A percentile compares a stretch with the other conserved stretches of the same genome.
phyloP scores from a whole-genome alignment of 2,888 invertebrate genomes.

The Pyrocoelia pectoralis region DNA sequence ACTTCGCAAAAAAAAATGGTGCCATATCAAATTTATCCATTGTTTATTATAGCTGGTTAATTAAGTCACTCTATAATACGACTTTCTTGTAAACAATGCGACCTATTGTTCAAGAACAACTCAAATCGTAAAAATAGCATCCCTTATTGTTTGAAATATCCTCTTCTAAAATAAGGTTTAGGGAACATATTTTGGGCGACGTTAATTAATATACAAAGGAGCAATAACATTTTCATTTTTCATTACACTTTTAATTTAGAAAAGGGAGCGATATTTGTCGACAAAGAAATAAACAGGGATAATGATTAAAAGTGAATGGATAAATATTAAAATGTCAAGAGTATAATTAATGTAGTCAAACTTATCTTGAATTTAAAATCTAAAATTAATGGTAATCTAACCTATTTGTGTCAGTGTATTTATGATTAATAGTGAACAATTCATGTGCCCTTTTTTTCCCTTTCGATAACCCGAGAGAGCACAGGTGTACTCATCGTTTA shows the following conservation, averaged over 20 bases:
- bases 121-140: too few species aligned
- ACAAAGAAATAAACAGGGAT: constrained; percentile 7
- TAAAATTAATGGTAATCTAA: constrained; percentile 15
- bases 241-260: not conserved
- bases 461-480: not conserved
- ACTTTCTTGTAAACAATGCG: too few species aligned
- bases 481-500: not conserved
- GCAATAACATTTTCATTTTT: constrained; percentile 1
- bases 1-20: too few species aligned
- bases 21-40: too few species aligned
- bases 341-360: constrained; percentile 11
- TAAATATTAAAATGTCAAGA: constrained; percentile 11
- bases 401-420: constrained; percentile 12
- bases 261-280: not conserved
- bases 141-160: not conserved
- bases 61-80: too few species aligned
- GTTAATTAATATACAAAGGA: constrained; percentile 1
- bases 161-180: not conserved
- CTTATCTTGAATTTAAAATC: constrained; percentile 18
- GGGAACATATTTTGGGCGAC: not conserved
- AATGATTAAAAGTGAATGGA: constrained; percentile 9
- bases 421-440: constrained; percentile 13
- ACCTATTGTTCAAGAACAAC: too few species aligned
- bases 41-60: too few species aligned
- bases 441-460: not conserved